Conservation (phyloP, 2,888 invertebrate species). For the Sarcophaga caerulescens region DNA sequence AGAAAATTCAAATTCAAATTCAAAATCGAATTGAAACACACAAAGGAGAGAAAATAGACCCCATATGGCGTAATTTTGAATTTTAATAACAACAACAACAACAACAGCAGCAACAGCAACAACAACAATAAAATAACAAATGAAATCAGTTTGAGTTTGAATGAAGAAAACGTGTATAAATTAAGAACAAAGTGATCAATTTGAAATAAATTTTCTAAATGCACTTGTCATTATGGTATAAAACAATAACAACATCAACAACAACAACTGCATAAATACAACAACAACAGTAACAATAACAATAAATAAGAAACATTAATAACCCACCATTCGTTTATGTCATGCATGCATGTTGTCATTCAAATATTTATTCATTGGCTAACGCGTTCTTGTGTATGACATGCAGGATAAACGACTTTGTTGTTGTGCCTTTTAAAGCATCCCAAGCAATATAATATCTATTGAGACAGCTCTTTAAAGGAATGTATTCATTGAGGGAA, state of each 20-base stretch:
- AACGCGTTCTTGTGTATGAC: conserved; percentile 17
- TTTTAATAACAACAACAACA: conserved; percentile 10
- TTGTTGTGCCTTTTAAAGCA: background rate
- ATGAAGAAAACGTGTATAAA: conserved; percentile 26
- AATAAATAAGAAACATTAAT: background rate
- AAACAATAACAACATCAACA: conserved; percentile 1
- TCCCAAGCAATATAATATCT: background rate
- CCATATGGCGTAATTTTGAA: conserved; percentile 57
- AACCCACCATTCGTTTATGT: background rate
- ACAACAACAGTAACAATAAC: background rate
- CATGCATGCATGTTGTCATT: background rate
- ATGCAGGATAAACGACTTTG: background rate
- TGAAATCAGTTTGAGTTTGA: background rate
- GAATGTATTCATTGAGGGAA: background rate
- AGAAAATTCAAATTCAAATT: background rate
- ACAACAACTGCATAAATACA: background rate
- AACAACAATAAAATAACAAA: background rate
- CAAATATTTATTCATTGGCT: conserved; percentile 29
- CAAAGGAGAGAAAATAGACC: conserved; percentile 56
- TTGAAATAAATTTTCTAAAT: conserved; percentile 62
- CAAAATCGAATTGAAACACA: background rate
- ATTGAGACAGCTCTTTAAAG: conserved; percentile 14
- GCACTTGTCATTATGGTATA: conserved; percentile 41
- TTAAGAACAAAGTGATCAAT: conserved; percentile 47
- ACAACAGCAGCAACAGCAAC: background rate